Evolutionary conservation across 1,140 invertebrate species (phyloP).

Genomic region (Hormaphis cornu): DNA sequence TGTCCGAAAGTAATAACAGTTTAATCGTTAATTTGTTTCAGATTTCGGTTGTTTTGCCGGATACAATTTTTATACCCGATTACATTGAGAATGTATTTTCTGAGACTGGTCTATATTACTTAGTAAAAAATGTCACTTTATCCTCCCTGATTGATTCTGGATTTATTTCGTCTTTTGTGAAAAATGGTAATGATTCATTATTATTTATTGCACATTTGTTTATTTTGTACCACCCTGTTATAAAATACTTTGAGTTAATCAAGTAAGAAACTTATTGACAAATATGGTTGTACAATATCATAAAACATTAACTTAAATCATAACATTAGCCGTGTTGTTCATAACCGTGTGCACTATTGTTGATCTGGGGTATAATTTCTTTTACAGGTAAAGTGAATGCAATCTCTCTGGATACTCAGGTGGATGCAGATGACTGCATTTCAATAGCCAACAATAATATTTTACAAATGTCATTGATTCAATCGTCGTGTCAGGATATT

Average conservation of each 20-base stretch:
- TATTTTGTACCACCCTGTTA: too few species aligned
- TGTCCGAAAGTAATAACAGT: too few species aligned
- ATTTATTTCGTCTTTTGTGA: slow-evolving; percentile 12
- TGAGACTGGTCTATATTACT: slow-evolving; percentile 1
- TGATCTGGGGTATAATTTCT: background rate
- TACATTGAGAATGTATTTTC: slow-evolving; percentile 11
- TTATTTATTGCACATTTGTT: too few species aligned
- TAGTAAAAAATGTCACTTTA: background rate
- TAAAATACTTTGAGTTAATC: too few species aligned
- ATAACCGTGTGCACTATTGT: too few species aligned
- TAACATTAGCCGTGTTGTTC: too few species aligned
- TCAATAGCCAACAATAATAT: slow-evolving; percentile 15
- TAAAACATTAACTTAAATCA: too few species aligned
- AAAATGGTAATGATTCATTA: background rate
- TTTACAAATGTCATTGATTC: background rate
- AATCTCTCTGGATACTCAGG: background rate
- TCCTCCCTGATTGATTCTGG: slow-evolving; percentile 4
- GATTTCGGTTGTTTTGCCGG: slow-evolving; percentile 6
- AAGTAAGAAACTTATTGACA: too few species aligned
- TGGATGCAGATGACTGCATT: slow-evolving; percentile 4
- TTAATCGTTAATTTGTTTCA: background rate
- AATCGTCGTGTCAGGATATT: slow-evolving; percentile 2
- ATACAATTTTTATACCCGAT: background rate
- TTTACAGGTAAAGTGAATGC: slow-evolving; percentile 7
- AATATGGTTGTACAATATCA: too few species aligned